Base-by-base conservation (phyloP, 2,113 vertebrate genomes). In the Xyliphius kryptos region DNA sequence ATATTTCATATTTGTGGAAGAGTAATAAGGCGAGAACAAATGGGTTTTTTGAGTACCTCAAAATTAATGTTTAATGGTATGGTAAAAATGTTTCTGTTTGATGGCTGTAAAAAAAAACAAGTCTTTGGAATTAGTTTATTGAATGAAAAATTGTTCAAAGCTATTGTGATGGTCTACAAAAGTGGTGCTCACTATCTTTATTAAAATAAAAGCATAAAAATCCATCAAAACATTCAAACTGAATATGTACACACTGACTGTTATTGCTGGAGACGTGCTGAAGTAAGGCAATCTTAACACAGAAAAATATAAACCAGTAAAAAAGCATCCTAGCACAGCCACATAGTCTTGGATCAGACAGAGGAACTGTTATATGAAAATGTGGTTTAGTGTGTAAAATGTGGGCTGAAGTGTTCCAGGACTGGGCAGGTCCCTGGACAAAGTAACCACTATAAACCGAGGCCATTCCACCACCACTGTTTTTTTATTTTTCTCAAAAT, bases 371-470 rank as follows among this genome's bases (percentile, higher is more conserved):
- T 76, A 70, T 68, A 49, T 72, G 63, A 74, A 57, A n/a, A 3
- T 5, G 10, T 14, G 62, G 74, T 75, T 62, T 40, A 36, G 53
- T 62, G 53, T 15, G 47, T 43, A 21, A 17, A 56, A 21, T 57
- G n/a, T 70, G 59, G 5, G 14, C 65, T 78, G 57, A 79, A 75
- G 74, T 75, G 56, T 81, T 81, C 72, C 71, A 77, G 53, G 63
- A 61, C 61, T 15, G 41, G 67, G 55, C 69, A 67, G 61, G 59
- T 70, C 52, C 49, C 54, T 73, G 73, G 67, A 78, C 61, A 70
- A 63, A 75, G 79, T 63, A 44, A 74, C 58, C 55, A 19, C 47
- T 32, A 37, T 65, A 71, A 74, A 72, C 66, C 49, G 26, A 1
- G 19, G 38, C 56, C 40, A 13, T 15, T 51, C 11, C 53, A 49